Evolutionary conservation across 2,797 vertebrate species (phyloP), one percentile per base, ranked within the genome.

Genomic region (Myotis myotis): DNA sequence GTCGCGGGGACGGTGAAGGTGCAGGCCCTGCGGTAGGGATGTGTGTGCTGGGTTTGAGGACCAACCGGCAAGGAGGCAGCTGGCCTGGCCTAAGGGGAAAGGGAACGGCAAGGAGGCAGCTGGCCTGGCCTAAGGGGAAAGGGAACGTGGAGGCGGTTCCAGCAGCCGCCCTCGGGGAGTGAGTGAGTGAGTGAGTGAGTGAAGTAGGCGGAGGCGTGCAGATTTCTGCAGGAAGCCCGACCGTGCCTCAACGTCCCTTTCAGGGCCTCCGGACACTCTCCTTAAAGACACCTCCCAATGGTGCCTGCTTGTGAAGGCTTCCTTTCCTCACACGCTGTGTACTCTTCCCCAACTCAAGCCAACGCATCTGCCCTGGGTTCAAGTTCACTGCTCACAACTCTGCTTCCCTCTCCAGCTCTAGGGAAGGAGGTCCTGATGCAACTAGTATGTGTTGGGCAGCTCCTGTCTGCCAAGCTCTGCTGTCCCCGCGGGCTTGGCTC

Each of bases 71-170:
- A 64, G 53, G 49, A 93, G 55, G 87, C 91, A 87, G 84, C 92
- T 82, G 93, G 72, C 33, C 78, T 5, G 75, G 68, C 38, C 3
- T 1, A 87, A 41, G 20, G 53, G n/a, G 19, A 6, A 0, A 53
- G 57, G 86, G 53, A 72, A n/a, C n/a, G 53, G n/a, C n/a, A n/a
- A n/a, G n/a, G n/a, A n/a, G n/a, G 87, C 91, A 87, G 84, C 92
- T 79, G 93, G 72, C 33, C 78, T 5, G 75, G 68, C 38, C 3
- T 1, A 87, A 41, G 20, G 53, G n/a, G 19, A 6, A 0, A 53
- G 57, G 86, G 53, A 72, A n/a, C 36, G 53, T 28, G n/a, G 53
- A 28, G 57, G 57, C 13, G 16, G 49, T 51, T 51, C 49, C 49
- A 0, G 41, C 5, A 83, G 38, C 1, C 30, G n/a, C 76, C 30